Percentiles rank a stretch among this genome's conserved stretches.
These are phyloP conservation scores for Sympetrum striolatum DNA, from an alignment of 2,888 invertebrate species.

Conservation along the genomic window DNA sequence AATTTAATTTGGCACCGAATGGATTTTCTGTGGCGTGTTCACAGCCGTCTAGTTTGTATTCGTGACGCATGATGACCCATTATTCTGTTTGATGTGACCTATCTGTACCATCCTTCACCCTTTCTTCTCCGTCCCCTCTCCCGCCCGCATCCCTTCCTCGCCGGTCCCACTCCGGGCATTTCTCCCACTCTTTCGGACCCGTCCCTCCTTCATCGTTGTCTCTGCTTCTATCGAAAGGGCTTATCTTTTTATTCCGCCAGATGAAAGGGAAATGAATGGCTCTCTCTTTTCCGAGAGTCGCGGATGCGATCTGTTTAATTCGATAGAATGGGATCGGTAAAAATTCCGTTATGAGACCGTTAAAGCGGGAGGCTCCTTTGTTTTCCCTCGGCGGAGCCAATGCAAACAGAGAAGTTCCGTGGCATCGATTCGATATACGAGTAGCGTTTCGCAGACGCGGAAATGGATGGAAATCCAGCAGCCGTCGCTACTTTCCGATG, in stretches of 20 bases:
- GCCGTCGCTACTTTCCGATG: no score
- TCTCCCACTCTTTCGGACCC: neutral
- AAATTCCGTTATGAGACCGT: neutral
- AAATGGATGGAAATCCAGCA: no score
- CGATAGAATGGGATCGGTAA: neutral
- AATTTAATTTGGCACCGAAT: constrained; percentile 44
- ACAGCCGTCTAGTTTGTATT: constrained; percentile 36
- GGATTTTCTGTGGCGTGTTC: constrained; percentile 40
- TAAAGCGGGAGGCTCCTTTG: neutral
- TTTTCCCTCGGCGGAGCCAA: neutral
- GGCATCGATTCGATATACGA: constrained; percentile 25
- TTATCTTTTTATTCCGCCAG: neutral
- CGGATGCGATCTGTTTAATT: neutral
- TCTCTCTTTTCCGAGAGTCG: neutral
- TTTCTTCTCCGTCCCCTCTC: neutral
- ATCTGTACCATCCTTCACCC: constrained; percentile 24
- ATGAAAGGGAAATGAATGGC: neutral
- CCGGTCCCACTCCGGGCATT: neutral
- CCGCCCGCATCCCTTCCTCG: neutral
- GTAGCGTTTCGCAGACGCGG: neutral
- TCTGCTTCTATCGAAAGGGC: neutral
- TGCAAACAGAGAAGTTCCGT: constrained; percentile 27
- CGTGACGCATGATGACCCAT: constrained; percentile 38
- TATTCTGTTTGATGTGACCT: constrained; percentile 37
- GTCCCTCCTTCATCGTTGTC: neutral